These are phyloP conservation scores for Pachydiplax longipennis DNA, from an alignment of 2,888 invertebrate species.

Conservation along the genomic window DNA sequence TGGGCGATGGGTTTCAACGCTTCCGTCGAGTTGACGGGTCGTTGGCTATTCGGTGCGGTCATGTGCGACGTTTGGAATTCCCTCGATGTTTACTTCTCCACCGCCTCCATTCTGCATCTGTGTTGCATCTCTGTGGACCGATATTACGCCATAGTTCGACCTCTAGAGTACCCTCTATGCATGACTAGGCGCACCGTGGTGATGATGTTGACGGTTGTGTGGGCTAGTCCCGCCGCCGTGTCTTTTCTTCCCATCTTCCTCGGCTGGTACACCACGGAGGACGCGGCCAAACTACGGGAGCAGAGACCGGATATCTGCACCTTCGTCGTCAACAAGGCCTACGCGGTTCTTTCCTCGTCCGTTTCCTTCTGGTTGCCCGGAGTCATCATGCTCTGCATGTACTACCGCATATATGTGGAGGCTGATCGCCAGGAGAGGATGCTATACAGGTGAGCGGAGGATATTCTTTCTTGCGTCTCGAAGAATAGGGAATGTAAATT, in stretches of 20 bases:
- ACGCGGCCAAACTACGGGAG: conserved; percentile 49
- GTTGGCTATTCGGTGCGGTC: conserved; percentile 87
- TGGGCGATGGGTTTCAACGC: conserved; percentile 60
- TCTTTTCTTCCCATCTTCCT: conserved; percentile 65
- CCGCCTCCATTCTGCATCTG: conserved; percentile 89
- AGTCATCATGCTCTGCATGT: conserved; percentile 60
- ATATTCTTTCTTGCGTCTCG: too few relatives aligned
- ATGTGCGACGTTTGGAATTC: conserved; percentile 97
- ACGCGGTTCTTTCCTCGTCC: conserved; percentile 59
- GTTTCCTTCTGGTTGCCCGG: conserved; percentile 61
- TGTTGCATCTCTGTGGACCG: conserved; percentile 95
- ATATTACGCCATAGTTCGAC: conserved; percentile 89
- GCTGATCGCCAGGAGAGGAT: conserved; percentile 60
- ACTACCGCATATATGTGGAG: conserved; percentile 59
- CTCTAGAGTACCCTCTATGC: conserved; percentile 88
- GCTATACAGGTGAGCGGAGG: conserved; percentile 55
- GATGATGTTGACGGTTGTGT: conserved; percentile 61
- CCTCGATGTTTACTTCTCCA: conserved; percentile 92
- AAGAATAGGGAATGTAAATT: too few relatives aligned
- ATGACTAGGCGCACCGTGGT: conserved; percentile 69
- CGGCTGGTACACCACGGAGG: conserved; percentile 59
- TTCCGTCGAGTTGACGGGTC: conserved; percentile 52
- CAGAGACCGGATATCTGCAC: conserved; percentile 55
- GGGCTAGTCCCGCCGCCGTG: conserved; percentile 63
- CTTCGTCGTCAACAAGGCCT: conserved; percentile 58